These are phyloP conservation scores for Propithecus coquereli DNA, from an alignment of 2,113 vertebrate genomes.

Conservation along the genomic window DNA sequence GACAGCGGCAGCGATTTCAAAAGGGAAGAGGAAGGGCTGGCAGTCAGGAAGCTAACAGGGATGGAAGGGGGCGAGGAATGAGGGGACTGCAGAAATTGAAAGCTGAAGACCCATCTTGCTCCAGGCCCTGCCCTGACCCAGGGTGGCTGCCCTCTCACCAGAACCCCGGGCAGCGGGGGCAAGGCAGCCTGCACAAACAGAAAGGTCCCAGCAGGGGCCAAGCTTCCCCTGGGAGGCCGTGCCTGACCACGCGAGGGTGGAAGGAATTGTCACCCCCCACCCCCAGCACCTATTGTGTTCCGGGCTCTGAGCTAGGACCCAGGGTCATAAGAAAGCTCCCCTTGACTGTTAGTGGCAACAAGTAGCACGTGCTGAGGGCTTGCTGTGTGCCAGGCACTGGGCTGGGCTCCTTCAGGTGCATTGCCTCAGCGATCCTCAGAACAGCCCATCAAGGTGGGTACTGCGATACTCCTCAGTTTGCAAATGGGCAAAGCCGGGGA, in stretches of 20 bases:
- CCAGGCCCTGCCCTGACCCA: conserved; percentile 83
- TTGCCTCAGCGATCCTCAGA: rapidly evolving
- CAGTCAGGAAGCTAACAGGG: conserved; percentile 77
- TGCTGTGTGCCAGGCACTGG: rapidly evolving
- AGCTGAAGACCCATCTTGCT: conserved; percentile 77
- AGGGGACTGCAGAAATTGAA: conserved; percentile 79
- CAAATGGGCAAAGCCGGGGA: neutral
- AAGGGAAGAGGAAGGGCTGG: conserved; percentile 79
- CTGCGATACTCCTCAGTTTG: rapidly evolving
- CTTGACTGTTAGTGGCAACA: neutral
- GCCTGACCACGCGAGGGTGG: conserved; percentile 3
- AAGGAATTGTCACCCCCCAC: neutral
- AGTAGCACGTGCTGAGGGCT: rapidly evolving
- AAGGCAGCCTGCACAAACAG: conserved; percentile 79
- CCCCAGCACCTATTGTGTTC: neutral
- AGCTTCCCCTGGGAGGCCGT: conserved; percentile 11
- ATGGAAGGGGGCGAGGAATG: conserved; percentile 74
- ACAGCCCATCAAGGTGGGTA: neutral
- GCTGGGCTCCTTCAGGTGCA: neutral
- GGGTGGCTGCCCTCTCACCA: conserved; percentile 80
- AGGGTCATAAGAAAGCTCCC: neutral
- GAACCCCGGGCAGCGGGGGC: conserved; percentile 72
- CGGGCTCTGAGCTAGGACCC: rapidly evolving
- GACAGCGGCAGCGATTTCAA: conserved; percentile 84
- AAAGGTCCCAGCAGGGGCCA: conserved; percentile 42